These are phyloP conservation scores for Tetheella fluctuosa DNA, from an alignment of 2,888 invertebrate genomes.

Conservation along the genomic window DNA sequence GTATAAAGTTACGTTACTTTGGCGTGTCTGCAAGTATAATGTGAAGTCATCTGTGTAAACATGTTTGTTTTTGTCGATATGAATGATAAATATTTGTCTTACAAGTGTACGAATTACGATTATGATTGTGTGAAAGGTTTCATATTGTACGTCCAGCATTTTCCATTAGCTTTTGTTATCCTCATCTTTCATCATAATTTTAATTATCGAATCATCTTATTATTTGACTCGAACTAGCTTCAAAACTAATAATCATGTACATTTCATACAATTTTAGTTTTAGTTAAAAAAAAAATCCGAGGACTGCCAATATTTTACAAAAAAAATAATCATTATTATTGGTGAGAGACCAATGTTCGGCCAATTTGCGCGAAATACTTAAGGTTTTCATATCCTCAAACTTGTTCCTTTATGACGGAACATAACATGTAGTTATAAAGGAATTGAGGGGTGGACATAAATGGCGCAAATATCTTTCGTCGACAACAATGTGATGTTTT, in stretches of 20 bases:
- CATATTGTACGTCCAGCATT: not conserved
- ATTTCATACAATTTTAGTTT: too few species aligned
- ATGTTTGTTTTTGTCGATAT: slow-evolving; percentile 34
- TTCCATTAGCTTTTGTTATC: not conserved
- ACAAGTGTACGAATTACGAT: slow-evolving; percentile 10
- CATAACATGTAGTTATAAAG: not conserved
- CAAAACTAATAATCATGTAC: not conserved
- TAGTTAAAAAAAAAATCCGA: too few species aligned
- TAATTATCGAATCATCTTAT: too few species aligned
- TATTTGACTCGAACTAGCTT: not conserved
- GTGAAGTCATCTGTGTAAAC: slow-evolving; percentile 27
- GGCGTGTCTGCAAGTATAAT: slow-evolving; percentile 18
- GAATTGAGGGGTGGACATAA: slow-evolving; percentile 11
- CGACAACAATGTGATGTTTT: slow-evolving; percentile 25
- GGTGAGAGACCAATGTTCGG: not conserved
- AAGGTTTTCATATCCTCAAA: not conserved
- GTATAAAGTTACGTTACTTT: slow-evolving; percentile 20
- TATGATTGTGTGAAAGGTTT: slow-evolving; percentile 13
- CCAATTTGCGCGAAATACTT: not conserved
- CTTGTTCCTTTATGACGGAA: not conserved
- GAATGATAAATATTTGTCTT: slow-evolving; percentile 16
- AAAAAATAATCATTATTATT: too few species aligned
- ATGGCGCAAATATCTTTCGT: slow-evolving; percentile 13
- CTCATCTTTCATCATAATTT: too few species aligned
- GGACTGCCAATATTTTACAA: too few species aligned